These are phyloP conservation scores for Leucophora obtusa DNA, from an alignment of 2,888 invertebrate genomes.

Conservation along the genomic window DNA sequence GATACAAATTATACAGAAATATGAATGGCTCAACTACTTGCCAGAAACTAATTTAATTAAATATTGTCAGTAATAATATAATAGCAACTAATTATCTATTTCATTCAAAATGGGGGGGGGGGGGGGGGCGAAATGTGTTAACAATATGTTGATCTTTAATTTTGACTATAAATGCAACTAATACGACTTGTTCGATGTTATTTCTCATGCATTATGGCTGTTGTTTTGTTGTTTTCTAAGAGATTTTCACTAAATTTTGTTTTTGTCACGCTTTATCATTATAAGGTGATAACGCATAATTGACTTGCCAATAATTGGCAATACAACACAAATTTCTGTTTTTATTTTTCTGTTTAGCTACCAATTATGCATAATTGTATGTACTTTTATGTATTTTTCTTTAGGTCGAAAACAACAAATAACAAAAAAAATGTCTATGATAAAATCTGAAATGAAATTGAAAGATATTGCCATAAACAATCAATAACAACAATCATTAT, in stretches of 20 bases:
- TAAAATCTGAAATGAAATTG: conserved; percentile 8
- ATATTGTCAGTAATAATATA: not conserved
- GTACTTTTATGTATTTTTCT: conserved; percentile 49
- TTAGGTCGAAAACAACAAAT: conserved; percentile 25
- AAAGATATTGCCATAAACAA: conserved; percentile 16
- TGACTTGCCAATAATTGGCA: not conserved
- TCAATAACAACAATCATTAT: not conserved
- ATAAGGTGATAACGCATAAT: conserved; percentile 3
- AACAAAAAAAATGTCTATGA: conserved; percentile 2
- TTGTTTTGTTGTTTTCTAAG: not conserved
- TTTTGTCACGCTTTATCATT: conserved; percentile 49
- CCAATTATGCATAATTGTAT: conserved; percentile 57
- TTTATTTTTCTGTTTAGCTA: conserved; percentile 38
- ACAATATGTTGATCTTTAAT: not conserved
- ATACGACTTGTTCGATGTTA: not conserved
- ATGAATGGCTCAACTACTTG: not conserved
- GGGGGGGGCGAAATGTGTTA: not conserved
- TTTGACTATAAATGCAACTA: not conserved
- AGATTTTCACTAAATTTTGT: conserved; percentile 48
- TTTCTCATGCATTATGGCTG: not conserved
- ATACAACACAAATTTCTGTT: not conserved
- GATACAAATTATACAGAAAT: not conserved
- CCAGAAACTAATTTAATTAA: not conserved
- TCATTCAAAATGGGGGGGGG: no score
- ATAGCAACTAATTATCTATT: no score